phyloP scores from a whole-genome alignment of 2,113 vertebrate species.

The Psilopsiagon aurifrons region DNA sequence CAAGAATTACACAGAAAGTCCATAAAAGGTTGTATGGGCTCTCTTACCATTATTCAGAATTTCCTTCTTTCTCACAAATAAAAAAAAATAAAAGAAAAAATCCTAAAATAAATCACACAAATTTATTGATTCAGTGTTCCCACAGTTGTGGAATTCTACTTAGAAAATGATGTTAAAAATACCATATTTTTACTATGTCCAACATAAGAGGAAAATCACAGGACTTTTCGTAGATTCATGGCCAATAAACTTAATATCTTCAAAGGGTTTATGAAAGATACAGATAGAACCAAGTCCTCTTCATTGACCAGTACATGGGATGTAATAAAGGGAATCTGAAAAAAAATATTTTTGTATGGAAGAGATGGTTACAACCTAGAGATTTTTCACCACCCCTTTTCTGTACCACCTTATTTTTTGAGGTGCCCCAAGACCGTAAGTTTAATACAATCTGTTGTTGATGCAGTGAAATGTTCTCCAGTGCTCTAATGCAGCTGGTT shows the following conservation, averaged over 20 bases:
- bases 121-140: not conserved
- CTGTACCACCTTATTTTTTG: not conserved
- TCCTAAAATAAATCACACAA: not conserved
- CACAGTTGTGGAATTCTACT: not conserved
- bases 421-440: not conserved
- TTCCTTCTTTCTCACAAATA: not conserved
- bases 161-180: not conserved
- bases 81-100: not conserved
- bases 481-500: not conserved
- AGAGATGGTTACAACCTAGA: not conserved
- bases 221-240: not conserved
- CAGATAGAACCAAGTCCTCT: not conserved
- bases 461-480: not conserved
- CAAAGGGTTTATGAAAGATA: not conserved
- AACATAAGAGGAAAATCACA: not conserved
- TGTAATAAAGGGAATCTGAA: not conserved
- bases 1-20: not conserved
- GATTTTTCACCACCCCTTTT: not conserved
- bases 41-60: not conserved
- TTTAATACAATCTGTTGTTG: not conserved
- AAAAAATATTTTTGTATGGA: not conserved
- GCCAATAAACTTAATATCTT: not conserved
- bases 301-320: not conserved
- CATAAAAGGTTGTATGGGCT: rapidly evolving
- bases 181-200: not conserved